Evolutionary conservation across 2,797 vertebrate species (phyloP).

Genomic region (Sylvilagus floridanus): DNA sequence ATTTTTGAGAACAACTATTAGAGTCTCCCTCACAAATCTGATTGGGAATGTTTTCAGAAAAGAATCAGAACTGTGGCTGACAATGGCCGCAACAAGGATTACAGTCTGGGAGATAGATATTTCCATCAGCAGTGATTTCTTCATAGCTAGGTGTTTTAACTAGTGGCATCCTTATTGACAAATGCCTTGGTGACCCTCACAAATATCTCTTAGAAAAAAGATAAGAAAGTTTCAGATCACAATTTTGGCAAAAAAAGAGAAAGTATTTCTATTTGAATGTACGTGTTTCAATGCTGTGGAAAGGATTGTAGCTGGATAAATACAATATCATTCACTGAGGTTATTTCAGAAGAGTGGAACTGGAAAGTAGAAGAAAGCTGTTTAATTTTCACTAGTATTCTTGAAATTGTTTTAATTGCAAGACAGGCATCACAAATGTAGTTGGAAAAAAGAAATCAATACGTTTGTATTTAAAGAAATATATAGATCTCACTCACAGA

Average conservation of each 20-base stretch:
- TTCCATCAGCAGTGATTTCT: too few relatives aligned
- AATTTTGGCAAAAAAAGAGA: not conserved
- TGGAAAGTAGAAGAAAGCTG: not conserved
- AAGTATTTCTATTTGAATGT: not conserved
- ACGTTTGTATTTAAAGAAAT: not conserved
- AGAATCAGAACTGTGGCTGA: too few relatives aligned
- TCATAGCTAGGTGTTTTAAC: too few relatives aligned
- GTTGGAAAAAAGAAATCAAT: not conserved
- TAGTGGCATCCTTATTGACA: too few relatives aligned
- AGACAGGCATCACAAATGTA: not conserved
- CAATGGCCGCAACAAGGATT: too few relatives aligned
- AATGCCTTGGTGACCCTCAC: too few relatives aligned
- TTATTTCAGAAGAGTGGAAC: not conserved
- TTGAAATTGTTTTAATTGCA: constrained; percentile 8
- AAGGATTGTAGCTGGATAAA: not conserved
- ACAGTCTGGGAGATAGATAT: too few relatives aligned
- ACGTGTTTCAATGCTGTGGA: not conserved
- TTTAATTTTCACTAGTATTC: not conserved
- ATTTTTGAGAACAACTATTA: too few relatives aligned
- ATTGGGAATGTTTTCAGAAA: too few relatives aligned
- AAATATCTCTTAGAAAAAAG: too few relatives aligned
- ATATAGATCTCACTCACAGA: not conserved
- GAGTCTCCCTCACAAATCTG: too few relatives aligned
- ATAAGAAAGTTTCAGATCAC: too few relatives aligned
- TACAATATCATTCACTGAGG: not conserved